These are phyloP conservation scores for Zaprionus nigranus DNA, from an alignment of 1,140 invertebrate species.

Conservation along the genomic window DNA sequence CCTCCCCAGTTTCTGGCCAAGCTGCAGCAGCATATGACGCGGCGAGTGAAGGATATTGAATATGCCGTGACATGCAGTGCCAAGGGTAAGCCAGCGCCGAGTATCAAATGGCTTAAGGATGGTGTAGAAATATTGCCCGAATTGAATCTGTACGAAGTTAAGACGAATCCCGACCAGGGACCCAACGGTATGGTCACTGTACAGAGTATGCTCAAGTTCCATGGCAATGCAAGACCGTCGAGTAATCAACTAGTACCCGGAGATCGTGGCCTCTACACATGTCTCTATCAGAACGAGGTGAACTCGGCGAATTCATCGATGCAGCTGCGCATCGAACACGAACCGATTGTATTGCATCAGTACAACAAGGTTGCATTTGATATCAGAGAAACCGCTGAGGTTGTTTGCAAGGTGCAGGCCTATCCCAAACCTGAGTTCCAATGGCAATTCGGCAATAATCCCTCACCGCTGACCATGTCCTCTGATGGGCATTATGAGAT, in stretches of 20 bases:
- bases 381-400: slow-evolving; percentile 91
- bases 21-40: slow-evolving; percentile 92
- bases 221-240: slow-evolving; percentile 89
- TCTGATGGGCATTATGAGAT: slow-evolving; percentile 95
- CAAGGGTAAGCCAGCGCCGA: slow-evolving; percentile 93
- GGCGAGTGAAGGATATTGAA: slow-evolving; percentile 91
- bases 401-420: slow-evolving; percentile 94
- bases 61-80: slow-evolving; percentile 93
- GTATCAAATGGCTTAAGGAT: slow-evolving; percentile 94
- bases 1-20: slow-evolving; percentile 93
- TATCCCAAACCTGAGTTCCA: slow-evolving; percentile 96
- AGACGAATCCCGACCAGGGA: slow-evolving; percentile 90
- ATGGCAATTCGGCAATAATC: slow-evolving; percentile 92
- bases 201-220: slow-evolving; percentile 92
- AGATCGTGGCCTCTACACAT: slow-evolving; percentile 94
- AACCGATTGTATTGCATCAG: slow-evolving; percentile 92
- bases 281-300: slow-evolving; percentile 95
- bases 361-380: slow-evolving; percentile 96
- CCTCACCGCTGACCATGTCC: slow-evolving; percentile 89
- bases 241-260: slow-evolving; percentile 91
- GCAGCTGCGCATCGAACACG: slow-evolving; percentile 95
- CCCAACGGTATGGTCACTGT: slow-evolving; percentile 92
- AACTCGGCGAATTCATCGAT: slow-evolving; percentile 93
- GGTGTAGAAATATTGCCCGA: slow-evolving; percentile 91
- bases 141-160: slow-evolving; percentile 91